Evolutionary conservation across 2,888 invertebrate species (phyloP), one percentile per base, ranked within the genome.

Genomic region (Netelia inedita): DNA sequence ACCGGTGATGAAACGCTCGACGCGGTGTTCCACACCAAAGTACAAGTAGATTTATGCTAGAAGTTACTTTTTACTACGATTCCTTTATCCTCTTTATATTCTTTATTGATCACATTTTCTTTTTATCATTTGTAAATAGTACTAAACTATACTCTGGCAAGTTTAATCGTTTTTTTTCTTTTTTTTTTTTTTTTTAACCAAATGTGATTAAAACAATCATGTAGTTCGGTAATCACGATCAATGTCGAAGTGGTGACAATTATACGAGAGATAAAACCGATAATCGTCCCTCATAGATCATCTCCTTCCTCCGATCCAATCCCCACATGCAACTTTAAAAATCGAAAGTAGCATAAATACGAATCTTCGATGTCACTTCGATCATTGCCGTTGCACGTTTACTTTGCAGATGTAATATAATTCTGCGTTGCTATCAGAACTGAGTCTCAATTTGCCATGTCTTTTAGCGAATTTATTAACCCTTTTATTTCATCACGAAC

Each of bases 1-100:
- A 88, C 87, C 88, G 83, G 74, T 85, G 82, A 71, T 73, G 79
- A n/a, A 41, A 74, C 68, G 73, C 73, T 76, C 43, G 57, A 28
- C 43, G 53, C 53, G 50, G 74, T 78, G 78, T 68, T 81, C 65
- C 78, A 87, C 88, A 88, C 87, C 88, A 89, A 89, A 89, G 89
- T 89, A 89, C 89, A 89, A 89, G 87, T 88, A 89, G 88, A 87
- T 61, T 88, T 87, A 88, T 88, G 87, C 87, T 88, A 88, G 85
- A 89, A 87, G 85, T 87, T 88, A 88, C 71, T 59, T 82, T 71
- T 69, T 50, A 69, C 85, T 84, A 85, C 85, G 84, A 86, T 87
- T 87, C 86, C 86, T 86, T 85, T 83, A 84, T 84, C 84, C 6
- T 35, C 35, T 35, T 35, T 35, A 6, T 35, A 87, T 85, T 86